phyloP scores from a whole-genome alignment of 1,140 invertebrate species.

The Monochamus saltuarius region DNA sequence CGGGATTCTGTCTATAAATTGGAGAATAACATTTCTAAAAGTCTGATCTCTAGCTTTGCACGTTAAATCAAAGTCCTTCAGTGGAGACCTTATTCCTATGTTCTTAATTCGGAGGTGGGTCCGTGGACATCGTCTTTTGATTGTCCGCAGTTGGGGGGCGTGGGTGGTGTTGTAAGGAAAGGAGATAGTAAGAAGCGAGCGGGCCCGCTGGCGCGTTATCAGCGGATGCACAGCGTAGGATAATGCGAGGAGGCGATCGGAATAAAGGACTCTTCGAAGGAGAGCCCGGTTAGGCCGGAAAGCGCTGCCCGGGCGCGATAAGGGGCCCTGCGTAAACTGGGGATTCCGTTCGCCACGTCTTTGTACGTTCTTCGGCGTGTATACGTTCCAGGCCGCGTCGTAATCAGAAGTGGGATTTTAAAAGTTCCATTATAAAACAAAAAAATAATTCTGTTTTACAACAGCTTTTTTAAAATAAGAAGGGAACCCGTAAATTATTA shows the following conservation, averaged over 20 bases:
- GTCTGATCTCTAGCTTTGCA: too few relatives aligned
- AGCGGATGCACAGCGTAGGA: slow-evolving; percentile 38
- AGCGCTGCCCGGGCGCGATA: slow-evolving; percentile 37
- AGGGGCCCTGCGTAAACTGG: slow-evolving; percentile 31
- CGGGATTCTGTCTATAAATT: too few relatives aligned
- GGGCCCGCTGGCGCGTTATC: slow-evolving; percentile 29
- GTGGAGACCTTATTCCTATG: too few relatives aligned
- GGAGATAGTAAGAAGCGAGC: slow-evolving; percentile 2
- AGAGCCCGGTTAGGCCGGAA: slow-evolving; percentile 29
- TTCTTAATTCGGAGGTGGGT: too few relatives aligned
- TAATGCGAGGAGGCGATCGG: slow-evolving; percentile 33
- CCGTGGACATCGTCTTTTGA: too few relatives aligned
- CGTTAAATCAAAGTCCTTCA: too few relatives aligned
- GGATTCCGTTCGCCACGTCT: slow-evolving; percentile 18
- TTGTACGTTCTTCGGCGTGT: slow-evolving; percentile 20
- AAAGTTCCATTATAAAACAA: neutral
- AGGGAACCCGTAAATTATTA: too few relatives aligned
- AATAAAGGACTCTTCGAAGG: slow-evolving; percentile 32
- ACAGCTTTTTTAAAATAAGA: too few relatives aligned
- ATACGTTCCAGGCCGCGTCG: slow-evolving; percentile 1
- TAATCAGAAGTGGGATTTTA: neutral
- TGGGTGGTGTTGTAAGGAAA: slow-evolving; percentile 6
- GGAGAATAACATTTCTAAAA: too few relatives aligned
- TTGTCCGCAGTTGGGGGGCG: neutral
- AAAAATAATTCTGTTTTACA: too few relatives aligned